Evolutionary conservation across 2,797 vertebrate species (phyloP), one percentile per base, ranked within the genome.

Genomic region (Hirundo rustica): DNA sequence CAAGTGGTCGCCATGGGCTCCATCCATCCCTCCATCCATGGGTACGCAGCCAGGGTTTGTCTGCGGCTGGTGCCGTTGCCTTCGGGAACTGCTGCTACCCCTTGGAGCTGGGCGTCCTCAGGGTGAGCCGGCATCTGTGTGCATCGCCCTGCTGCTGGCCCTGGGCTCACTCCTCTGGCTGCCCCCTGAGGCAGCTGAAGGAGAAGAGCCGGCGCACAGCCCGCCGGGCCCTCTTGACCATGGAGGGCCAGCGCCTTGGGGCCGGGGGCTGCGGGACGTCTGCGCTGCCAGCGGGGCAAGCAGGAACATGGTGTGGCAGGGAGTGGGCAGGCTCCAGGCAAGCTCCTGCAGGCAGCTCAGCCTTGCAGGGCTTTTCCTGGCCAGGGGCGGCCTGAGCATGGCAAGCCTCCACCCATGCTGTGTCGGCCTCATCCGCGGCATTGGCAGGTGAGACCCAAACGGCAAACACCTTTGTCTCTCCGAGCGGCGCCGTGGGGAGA

Each of bases 301-400:
- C 13, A 30, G 70, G 36, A 4, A 5, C 27, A 4, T 11, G 7
- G 34, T 0, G 11, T 10, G 20, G 30, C 4, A 48, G 71, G 54
- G 53, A 7, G 45, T 58, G 61, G 26, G 53, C 61, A 40, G 44
- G 64, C 53, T 14, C 22, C 2, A 42, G 53, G 53, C 32, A 10
- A 29, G 25, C 5, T 5, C 5, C 40, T 57, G 53, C 25, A 0
- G 0, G 40, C 1, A 3, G 6, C 67, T 6, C 26, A 18, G 4
- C 5, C 5, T 9, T 3, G 1, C n/a, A 30, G n/a, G 16, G 42
- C 71, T 73, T 18, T 36, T 36, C 42, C 20, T 30, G 42, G 15
- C 2, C 3, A 11, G 23, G 4, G 32, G 18, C 1, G 36, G 36
- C 10, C 36, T 38, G 36, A 5, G 36, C 36, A 38, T 10, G 10